Percentiles rank a stretch among this genome's conserved stretches.
Evolutionary conservation across 2,888 invertebrate species (phyloP).

Genomic region (Teinopalpus imperialis): DNA sequence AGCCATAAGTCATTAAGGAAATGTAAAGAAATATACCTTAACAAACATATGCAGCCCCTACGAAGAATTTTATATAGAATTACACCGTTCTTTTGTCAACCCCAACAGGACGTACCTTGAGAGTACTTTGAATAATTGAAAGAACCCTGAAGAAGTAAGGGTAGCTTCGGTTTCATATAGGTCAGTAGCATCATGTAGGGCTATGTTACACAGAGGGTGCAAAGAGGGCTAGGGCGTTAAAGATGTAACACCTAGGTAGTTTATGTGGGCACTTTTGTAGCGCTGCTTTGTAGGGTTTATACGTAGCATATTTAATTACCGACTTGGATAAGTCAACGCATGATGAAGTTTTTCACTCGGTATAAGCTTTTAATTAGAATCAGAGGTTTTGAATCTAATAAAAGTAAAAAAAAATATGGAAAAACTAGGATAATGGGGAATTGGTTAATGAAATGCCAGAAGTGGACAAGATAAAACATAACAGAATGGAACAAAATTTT

Average conservation of each 20-base stretch:
- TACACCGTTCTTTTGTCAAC: conserved; percentile 19
- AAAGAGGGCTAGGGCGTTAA: conserved; percentile 49
- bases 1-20: too few species aligned
- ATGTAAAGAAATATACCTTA: not conserved
- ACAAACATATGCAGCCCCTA: conserved; percentile 11
- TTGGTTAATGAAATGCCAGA: too few species aligned
- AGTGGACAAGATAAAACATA: too few species aligned
- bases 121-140: conserved; percentile 76
- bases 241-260: conserved; percentile 44
- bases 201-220: conserved; percentile 40
- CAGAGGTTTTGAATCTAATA: too few species aligned
- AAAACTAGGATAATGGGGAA: too few species aligned
- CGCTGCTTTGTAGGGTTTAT: conserved; percentile 9
- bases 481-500: too few species aligned
- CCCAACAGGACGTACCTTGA: conserved; percentile 31
- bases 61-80: conserved; percentile 17
- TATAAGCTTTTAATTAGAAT: conserved; percentile 20
- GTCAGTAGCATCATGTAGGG: conserved; percentile 53
- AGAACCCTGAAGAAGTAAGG: conserved; percentile 55
- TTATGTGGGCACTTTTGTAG: conserved; percentile 21
- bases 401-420: too few species aligned
- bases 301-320: conserved; percentile 14
- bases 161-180: conserved; percentile 51
- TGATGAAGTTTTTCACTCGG: not conserved
- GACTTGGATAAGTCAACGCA: not conserved